These are phyloP conservation scores for Junco hyemalis DNA, from an alignment of 2,113 vertebrate genomes.

Conservation along the genomic window DNA sequence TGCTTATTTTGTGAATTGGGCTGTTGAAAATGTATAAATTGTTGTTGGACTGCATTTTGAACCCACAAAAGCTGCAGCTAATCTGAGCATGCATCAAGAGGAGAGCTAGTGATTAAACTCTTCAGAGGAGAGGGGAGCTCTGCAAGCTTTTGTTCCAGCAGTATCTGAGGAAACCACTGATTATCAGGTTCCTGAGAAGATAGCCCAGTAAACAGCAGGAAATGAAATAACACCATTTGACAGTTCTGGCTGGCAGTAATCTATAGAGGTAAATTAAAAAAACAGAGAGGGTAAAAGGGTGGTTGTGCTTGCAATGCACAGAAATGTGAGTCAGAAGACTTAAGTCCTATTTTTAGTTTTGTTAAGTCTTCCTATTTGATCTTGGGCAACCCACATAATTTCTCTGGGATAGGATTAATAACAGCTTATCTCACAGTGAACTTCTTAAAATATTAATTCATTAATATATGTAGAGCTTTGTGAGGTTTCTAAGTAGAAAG, in stretches of 20 bases:
- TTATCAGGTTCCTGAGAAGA: slow-evolving; percentile 28
- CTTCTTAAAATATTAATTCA: slow-evolving; percentile 56
- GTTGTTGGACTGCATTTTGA: slow-evolving; percentile 5
- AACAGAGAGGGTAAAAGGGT: neutral
- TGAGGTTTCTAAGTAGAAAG: slow-evolving; percentile 22
- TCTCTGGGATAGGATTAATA: slow-evolving; percentile 41
- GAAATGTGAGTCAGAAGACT: slow-evolving; percentile 49
- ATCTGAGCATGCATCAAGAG: neutral
- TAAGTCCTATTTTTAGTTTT: slow-evolving; percentile 40
- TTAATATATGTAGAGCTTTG: slow-evolving; percentile 38
- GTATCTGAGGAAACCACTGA: neutral
- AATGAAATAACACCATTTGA: neutral
- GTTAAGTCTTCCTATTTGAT: slow-evolving; percentile 48
- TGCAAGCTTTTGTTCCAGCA: slow-evolving; percentile 2
- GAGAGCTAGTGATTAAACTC: slow-evolving; percentile 40
- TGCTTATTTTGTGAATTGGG: slow-evolving; percentile 14
- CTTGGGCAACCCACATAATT: slow-evolving; percentile 47
- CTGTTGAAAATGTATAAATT: neutral
- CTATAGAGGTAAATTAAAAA: slow-evolving; percentile 18
- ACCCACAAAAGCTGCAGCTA: slow-evolving; percentile 8
- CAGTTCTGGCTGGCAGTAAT: slow-evolving; percentile 19
- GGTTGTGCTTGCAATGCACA: neutral
- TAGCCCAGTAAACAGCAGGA: neutral
- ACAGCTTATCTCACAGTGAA: slow-evolving; percentile 35
- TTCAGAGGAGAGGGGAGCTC: slow-evolving; percentile 3